phyloP scores from a whole-genome alignment of 2,888 invertebrate genomes.

The Neocrepidodera transversa region DNA sequence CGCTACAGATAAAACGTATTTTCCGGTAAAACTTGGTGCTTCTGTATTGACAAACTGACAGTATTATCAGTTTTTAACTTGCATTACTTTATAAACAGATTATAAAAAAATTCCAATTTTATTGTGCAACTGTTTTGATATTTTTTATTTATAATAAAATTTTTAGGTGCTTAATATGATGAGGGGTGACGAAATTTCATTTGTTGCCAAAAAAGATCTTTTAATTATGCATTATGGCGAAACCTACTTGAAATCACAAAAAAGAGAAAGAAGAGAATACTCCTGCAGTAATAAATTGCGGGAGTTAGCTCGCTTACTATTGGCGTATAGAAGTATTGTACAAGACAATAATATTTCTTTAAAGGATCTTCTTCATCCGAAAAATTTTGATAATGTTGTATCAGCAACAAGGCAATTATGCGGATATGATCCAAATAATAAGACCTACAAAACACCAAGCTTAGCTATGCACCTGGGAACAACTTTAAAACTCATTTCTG shows the following conservation, averaged over 20 bases:
- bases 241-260: conserved; percentile 31
- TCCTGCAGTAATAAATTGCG: conserved; percentile 30
- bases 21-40: too few relatives aligned
- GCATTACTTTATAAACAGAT: too few relatives aligned
- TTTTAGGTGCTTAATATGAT: conserved; percentile 31
- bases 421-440: conserved; percentile 25
- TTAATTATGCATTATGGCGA: conserved; percentile 31
- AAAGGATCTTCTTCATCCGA: conserved; percentile 3
- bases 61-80: too few relatives aligned
- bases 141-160: too few relatives aligned
- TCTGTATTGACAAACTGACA: too few relatives aligned
- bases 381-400: conserved; percentile 13
- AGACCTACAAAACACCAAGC: conserved; percentile 23
- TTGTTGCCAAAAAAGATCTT: conserved; percentile 33
- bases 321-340: conserved; percentile 14
- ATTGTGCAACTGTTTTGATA: too few relatives aligned
- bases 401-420: conserved; percentile 18
- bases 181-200: conserved; percentile 30
- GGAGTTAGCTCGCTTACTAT: conserved; percentile 26
- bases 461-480: conserved; percentile 26
- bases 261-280: conserved; percentile 28
- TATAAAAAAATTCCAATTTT: too few relatives aligned
- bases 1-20: too few relatives aligned
- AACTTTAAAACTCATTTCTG: conserved; percentile 26
- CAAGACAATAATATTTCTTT: conserved; percentile 18